Percentiles rank a stretch among this genome's conserved stretches.
phyloP scores from a whole-genome alignment of 2,113 vertebrate genomes.

The Ploceus nigricollis region DNA sequence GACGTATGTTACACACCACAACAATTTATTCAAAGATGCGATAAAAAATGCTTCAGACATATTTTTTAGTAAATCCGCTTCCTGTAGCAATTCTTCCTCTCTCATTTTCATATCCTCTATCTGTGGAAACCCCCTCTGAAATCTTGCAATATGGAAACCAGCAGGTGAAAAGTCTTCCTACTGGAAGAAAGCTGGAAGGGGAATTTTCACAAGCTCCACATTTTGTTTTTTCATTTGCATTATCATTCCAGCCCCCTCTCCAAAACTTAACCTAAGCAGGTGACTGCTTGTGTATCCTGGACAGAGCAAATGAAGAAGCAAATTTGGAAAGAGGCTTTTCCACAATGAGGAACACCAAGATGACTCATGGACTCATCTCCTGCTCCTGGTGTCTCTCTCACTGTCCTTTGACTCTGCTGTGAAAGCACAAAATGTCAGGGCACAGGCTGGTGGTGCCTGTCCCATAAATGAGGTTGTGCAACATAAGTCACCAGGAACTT shows the following conservation, averaged over 20 bases:
- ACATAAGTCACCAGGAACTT: background rate
- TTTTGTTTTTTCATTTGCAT: background rate
- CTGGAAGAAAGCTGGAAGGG: background rate
- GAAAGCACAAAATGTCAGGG: background rate
- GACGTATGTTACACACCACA: background rate
- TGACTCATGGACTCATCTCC: background rate
- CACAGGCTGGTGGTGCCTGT: background rate
- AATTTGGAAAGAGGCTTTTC: background rate
- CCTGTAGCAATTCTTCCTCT: background rate
- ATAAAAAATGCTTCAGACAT: background rate
- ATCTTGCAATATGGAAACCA: background rate
- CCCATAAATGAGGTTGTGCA: background rate
- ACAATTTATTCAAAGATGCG: background rate
- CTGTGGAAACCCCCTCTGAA: background rate
- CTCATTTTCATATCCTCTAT: background rate
- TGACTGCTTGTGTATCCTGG: accelerated
- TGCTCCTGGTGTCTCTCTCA: background rate
- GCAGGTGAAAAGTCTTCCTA: background rate
- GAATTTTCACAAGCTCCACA: background rate
- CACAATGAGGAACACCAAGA: background rate
- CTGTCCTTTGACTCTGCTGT: background rate
- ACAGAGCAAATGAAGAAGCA: background rate
- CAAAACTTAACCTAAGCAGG: background rate
- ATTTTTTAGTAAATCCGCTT: background rate
- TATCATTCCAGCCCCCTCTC: background rate